These are phyloP conservation scores for Embidobia sp. DNA, from an alignment of 2,888 invertebrate species.

Conservation along the genomic window DNA sequence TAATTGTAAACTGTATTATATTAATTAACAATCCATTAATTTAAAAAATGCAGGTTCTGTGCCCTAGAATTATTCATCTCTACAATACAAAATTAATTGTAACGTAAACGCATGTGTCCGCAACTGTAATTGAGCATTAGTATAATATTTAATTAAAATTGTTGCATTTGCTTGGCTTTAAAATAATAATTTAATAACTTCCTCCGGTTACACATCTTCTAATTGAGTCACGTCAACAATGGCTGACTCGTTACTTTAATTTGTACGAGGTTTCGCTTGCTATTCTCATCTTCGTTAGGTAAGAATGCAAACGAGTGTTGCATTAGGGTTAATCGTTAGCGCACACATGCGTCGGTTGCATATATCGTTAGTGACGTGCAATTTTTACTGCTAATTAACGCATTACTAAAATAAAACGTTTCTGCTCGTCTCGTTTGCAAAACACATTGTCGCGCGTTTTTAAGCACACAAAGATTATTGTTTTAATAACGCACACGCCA, in stretches of 20 bases:
- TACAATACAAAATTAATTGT: too few relatives aligned
- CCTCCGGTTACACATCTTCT: conserved; percentile 2
- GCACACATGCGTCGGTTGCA: neutral
- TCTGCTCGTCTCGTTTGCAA: neutral
- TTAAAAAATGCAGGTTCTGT: too few relatives aligned
- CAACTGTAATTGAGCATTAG: too few relatives aligned
- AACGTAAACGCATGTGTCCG: too few relatives aligned
- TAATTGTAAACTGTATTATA: too few relatives aligned
- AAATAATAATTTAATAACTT: conserved; percentile 1
- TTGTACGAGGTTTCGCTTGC: conserved; percentile 14
- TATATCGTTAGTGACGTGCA: too few relatives aligned
- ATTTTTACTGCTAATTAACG: conserved; percentile 7
- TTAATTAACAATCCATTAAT: too few relatives aligned
- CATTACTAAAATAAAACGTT: neutral
- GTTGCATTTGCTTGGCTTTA: neutral
- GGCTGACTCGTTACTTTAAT: conserved; percentile 13
- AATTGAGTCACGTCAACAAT: conserved; percentile 18
- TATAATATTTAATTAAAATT: too few relatives aligned
- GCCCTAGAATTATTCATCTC: too few relatives aligned
- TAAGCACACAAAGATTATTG: neutral
- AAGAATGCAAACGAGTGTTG: conserved; percentile 14
- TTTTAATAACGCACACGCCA: too few relatives aligned
- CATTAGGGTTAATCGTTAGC: conserved; percentile 7
- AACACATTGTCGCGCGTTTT: neutral
- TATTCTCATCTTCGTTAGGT: conserved; percentile 22